Conservation (phyloP, 2,888 invertebrate genomes). For the Ophion ventricosus region DNA sequence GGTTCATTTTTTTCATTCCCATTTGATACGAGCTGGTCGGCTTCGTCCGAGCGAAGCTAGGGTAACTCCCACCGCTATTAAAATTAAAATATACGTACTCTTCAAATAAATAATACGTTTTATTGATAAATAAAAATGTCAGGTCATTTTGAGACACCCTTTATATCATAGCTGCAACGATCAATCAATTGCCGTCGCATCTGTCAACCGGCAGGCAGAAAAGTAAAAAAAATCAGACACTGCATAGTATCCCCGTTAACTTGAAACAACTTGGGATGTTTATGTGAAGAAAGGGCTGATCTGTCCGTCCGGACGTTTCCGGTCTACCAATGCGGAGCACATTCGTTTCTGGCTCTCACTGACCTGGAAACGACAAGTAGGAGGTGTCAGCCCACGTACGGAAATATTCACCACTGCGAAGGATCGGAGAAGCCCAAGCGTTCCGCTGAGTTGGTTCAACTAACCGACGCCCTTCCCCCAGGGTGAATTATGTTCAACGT, state of each 20-base stretch:
- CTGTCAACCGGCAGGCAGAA: neutral
- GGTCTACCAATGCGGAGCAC: conserved; percentile 26
- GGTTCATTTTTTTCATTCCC: too few relatives aligned
- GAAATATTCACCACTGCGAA: conserved; percentile 18
- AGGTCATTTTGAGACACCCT: too few relatives aligned
- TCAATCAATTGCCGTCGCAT: neutral
- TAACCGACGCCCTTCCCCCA: conserved; percentile 21
- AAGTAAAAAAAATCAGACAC: neutral
- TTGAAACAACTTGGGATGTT: neutral
- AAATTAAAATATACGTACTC: too few relatives aligned
- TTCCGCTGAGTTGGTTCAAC: conserved; percentile 45
- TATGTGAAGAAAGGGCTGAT: neutral
- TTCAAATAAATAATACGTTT: too few relatives aligned
- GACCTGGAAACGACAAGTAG: conserved; percentile 49
- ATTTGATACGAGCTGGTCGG: too few relatives aligned
- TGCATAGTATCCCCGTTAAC: neutral
- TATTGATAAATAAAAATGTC: too few relatives aligned
- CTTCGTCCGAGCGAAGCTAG: neutral
- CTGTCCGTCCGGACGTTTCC: conserved; percentile 27
- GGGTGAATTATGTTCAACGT: conserved; percentile 57
- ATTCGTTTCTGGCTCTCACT: conserved; percentile 27
- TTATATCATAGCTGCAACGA: neutral
- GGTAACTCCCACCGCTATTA: too few relatives aligned
- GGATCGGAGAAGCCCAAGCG: conserved; percentile 32
- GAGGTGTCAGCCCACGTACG: conserved; percentile 28